Percentiles rank a stretch among this genome's conserved stretches.
Conservation (phyloP, 2,113 vertebrate genomes). For the Catharus fuscescens region DNA sequence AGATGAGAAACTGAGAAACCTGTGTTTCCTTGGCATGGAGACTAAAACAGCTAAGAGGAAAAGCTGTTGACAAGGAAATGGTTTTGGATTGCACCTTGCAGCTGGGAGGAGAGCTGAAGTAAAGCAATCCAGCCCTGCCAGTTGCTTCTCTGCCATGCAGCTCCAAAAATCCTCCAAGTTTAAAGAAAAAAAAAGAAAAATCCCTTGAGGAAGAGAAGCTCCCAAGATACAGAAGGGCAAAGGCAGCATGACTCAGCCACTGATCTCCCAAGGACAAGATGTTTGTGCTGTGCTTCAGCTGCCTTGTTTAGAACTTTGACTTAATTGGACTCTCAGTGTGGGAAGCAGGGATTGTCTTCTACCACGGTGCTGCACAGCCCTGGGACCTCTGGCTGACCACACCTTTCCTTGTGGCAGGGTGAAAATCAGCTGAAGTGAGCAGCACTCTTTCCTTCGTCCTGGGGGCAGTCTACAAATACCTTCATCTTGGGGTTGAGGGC, state of each 20-base stretch:
- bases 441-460: background rate
- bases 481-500: background rate
- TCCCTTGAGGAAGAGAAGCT: background rate
- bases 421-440: background rate
- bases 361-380: rapidly evolving
- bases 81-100: background rate
- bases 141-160: background rate
- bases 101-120: background rate
- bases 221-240: background rate
- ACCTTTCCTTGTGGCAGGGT: background rate
- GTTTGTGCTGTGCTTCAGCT: background rate
- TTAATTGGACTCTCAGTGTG: background rate
- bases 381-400: background rate
- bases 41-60: background rate
- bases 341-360: background rate
- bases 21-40: background rate
- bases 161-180: background rate
- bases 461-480: background rate
- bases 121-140: background rate
- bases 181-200: background rate
- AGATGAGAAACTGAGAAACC: background rate
- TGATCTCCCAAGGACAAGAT: background rate
- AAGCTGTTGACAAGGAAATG: background rate
- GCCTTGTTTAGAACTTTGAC: background rate
- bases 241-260: background rate